Conservation (phyloP, 2,113 vertebrate genomes). For the Nannobrachium achirus region DNA sequence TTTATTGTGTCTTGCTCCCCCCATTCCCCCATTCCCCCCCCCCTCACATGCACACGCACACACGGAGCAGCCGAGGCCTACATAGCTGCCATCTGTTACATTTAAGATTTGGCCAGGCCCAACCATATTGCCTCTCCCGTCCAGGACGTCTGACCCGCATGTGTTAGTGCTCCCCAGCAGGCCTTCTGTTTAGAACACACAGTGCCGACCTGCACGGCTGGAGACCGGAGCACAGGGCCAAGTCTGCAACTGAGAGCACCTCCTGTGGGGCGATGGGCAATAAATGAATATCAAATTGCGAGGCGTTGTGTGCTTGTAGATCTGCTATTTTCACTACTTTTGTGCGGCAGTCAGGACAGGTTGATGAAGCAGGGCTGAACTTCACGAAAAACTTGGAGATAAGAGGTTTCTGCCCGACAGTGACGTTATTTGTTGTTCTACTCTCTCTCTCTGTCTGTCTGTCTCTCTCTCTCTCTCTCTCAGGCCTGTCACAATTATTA, state of each 20-base stretch:
- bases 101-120: conserved; percentile 54
- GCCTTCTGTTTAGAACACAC: conserved; percentile 62
- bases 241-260: conserved; percentile 42
- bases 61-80: conserved; percentile 30
- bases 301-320: too few relatives aligned
- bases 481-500: too few relatives aligned
- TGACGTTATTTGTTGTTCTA: neutral
- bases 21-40: too few relatives aligned
- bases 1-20: too few relatives aligned
- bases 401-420: too few relatives aligned
- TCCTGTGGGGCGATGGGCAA: too few relatives aligned
- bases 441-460: neutral
- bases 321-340: too few relatives aligned
- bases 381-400: too few relatives aligned
- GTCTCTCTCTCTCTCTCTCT: neutral
- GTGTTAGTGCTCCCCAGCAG: conserved; percentile 65
- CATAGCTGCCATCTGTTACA: conserved; percentile 62
- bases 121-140: conserved; percentile 44
- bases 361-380: too few relatives aligned
- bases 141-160: conserved; percentile 51
- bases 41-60: conserved; percentile 2
- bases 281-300: too few relatives aligned
- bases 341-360: too few relatives aligned
- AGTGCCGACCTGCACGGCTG: conserved; percentile 63
- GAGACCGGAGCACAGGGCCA: conserved; percentile 54